Evolutionary conservation across 2,113 vertebrate species (phyloP).

Genomic region (Arizona elegans): DNA sequence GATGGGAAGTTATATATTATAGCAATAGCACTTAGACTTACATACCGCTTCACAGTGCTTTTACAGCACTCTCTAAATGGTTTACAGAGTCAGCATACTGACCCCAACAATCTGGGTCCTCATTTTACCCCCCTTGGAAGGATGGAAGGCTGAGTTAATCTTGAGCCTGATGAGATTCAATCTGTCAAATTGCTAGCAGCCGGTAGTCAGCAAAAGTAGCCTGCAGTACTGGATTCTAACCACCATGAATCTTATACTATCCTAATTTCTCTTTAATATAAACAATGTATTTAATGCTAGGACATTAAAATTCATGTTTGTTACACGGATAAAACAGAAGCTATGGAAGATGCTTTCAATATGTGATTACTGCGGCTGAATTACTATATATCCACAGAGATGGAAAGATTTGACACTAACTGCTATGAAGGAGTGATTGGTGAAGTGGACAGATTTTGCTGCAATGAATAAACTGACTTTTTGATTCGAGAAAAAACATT

Average conservation of each 20-base stretch:
- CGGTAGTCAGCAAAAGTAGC: too few species aligned
- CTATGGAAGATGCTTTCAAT: neutral
- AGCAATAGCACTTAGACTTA: too few species aligned
- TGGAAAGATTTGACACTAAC: neutral
- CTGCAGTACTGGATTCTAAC: too few species aligned
- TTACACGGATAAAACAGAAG: neutral
- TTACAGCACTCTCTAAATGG: too few species aligned
- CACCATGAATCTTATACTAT: too few species aligned
- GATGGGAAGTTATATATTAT: neutral
- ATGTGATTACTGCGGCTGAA: neutral
- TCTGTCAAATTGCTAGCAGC: too few species aligned
- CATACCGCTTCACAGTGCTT: too few species aligned
- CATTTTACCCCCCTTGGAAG: too few species aligned
- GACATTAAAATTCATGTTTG: constrained; percentile 18
- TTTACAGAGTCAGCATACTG: too few species aligned
- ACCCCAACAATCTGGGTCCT: too few species aligned
- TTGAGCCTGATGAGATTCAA: too few species aligned
- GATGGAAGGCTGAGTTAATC: too few species aligned
- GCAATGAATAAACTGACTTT: neutral
- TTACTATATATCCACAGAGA: neutral
- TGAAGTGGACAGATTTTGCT: neutral
- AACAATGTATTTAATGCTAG: constrained; percentile 15
- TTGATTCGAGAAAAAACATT: neutral
- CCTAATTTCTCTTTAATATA: neutral
- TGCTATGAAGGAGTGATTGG: neutral